Conservation (phyloP, 1,140 invertebrate genomes). For the Solenopsis invicta region DNA sequence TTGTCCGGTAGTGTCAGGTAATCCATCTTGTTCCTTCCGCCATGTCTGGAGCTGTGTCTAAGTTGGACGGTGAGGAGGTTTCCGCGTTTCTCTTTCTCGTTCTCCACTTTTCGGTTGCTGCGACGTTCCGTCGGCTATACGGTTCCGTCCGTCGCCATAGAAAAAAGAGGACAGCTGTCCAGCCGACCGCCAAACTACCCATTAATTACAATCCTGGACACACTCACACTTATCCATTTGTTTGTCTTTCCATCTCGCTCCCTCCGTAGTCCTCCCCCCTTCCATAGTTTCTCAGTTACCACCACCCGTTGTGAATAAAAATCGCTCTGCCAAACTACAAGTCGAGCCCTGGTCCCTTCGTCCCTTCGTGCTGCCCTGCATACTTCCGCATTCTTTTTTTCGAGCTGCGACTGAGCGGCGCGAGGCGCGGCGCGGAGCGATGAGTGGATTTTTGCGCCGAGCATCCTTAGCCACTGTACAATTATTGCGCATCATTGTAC, state of each 20-base stretch:
- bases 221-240: slow-evolving; percentile 76
- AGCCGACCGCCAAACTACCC: slow-evolving; percentile 85
- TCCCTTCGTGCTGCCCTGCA: slow-evolving; percentile 2
- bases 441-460: slow-evolving; percentile 38
- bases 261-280: background rate
- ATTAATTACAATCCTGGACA: slow-evolving; percentile 84
- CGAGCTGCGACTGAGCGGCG: background rate
- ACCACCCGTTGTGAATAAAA: slow-evolving; percentile 73
- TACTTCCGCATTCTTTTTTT: slow-evolving; percentile 55
- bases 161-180: slow-evolving; percentile 85
- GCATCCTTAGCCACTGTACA: slow-evolving; percentile 18
- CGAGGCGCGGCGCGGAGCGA: slow-evolving; percentile 11
- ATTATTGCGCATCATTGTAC: slow-evolving; percentile 53
- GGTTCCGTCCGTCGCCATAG: slow-evolving; percentile 78
- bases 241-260: slow-evolving; percentile 76
- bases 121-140: slow-evolving; percentile 73
- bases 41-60: slow-evolving; percentile 81
- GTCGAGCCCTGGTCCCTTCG: slow-evolving; percentile 42
- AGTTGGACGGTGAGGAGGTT: slow-evolving; percentile 77
- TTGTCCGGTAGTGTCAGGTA: slow-evolving; percentile 86
- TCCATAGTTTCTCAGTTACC: slow-evolving; percentile 26
- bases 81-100: slow-evolving; percentile 80
- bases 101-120: slow-evolving; percentile 60
- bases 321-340: slow-evolving; percentile 66
- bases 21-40: slow-evolving; percentile 87